Conservation (phyloP, 1,140 invertebrate species). For the Cyrtorhinus lividipennis region DNA sequence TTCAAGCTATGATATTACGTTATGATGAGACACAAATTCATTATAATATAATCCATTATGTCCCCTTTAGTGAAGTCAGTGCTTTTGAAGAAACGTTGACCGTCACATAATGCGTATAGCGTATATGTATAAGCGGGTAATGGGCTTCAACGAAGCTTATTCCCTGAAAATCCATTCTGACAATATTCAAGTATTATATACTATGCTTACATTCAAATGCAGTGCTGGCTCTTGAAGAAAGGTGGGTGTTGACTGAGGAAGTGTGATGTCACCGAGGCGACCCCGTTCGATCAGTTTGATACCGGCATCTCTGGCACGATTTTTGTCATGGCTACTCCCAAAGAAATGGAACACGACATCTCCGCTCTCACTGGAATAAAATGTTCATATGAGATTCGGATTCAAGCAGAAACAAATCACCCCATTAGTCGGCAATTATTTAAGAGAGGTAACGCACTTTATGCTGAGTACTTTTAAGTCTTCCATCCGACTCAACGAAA, state of each 20-base stretch:
- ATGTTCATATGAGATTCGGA: no score
- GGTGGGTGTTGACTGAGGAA: constrained; percentile 42
- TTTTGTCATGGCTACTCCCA: constrained; percentile 41
- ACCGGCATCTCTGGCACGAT: constrained; percentile 42
- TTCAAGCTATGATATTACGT: no score
- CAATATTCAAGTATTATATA: no score
- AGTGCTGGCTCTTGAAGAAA: constrained; percentile 42
- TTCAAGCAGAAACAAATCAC: neutral
- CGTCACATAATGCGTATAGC: no score
- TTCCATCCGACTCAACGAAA: constrained; percentile 14
- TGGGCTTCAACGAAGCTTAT: no score
- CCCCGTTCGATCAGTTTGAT: constrained; percentile 45
- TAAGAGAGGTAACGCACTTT: constrained; percentile 9
- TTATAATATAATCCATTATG: no score
- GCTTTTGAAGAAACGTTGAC: no score
- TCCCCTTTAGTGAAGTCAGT: no score
- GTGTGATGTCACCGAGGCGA: constrained; percentile 42
- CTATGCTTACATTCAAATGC: constrained; percentile 36
- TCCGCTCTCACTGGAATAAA: constrained; percentile 34
- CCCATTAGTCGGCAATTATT: neutral
- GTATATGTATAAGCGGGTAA: no score
- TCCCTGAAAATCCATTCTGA: no score
- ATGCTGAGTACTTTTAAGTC: constrained; percentile 18
- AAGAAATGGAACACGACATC: constrained; percentile 50
- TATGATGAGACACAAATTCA: no score